phyloP scores from a whole-genome alignment of 2,797 vertebrate genomes.

The Urosaurus nigricauda region DNA sequence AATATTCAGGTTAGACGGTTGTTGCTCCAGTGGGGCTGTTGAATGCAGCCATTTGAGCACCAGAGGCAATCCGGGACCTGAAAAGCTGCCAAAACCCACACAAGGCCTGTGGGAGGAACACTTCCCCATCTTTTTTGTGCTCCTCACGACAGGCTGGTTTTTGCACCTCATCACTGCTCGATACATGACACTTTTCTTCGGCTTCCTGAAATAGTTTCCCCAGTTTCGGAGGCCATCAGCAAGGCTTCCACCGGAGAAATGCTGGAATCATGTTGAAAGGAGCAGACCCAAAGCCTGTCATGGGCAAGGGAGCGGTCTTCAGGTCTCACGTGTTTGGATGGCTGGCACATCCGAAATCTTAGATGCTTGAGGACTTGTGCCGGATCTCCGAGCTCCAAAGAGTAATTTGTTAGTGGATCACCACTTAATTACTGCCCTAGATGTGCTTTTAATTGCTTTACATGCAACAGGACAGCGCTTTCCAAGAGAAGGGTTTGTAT shows the following conservation, averaged over 20 bases:
- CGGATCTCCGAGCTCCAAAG: conserved; percentile 18
- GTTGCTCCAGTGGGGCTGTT: conserved; percentile 21
- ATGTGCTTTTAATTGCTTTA: conserved; percentile 39
- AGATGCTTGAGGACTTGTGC: not conserved
- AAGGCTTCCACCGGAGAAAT: conserved; percentile 12
- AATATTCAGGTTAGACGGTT: fast-evolving
- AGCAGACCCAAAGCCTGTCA: conserved; percentile 34
- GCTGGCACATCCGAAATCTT: not conserved
- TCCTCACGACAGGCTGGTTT: conserved; percentile 62
- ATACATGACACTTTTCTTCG: not conserved
- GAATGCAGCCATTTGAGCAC: conserved; percentile 36
- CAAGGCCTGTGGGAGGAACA: conserved; percentile 2
- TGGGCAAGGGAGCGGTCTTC: not conserved
- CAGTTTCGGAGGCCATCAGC: conserved; percentile 19
- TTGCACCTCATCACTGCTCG: conserved; percentile 60
- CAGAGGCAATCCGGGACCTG: conserved; percentile 48
- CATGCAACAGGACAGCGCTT: conserved; percentile 43
- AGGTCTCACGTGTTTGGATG: not conserved
- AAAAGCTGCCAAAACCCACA: conserved; percentile 59
- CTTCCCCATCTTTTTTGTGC: conserved; percentile 58
- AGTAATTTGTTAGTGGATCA: conserved; percentile 25
- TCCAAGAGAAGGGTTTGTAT: conserved; percentile 48
- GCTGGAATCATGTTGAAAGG: not conserved
- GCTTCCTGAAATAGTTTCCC: conserved; percentile 19
- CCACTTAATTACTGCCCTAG: conserved; percentile 54